A percentile compares a stretch with the other conserved stretches of the same genome.
Evolutionary conservation across 2,797 vertebrate genomes (phyloP).

Genomic region (Chelmon rostratus): DNA sequence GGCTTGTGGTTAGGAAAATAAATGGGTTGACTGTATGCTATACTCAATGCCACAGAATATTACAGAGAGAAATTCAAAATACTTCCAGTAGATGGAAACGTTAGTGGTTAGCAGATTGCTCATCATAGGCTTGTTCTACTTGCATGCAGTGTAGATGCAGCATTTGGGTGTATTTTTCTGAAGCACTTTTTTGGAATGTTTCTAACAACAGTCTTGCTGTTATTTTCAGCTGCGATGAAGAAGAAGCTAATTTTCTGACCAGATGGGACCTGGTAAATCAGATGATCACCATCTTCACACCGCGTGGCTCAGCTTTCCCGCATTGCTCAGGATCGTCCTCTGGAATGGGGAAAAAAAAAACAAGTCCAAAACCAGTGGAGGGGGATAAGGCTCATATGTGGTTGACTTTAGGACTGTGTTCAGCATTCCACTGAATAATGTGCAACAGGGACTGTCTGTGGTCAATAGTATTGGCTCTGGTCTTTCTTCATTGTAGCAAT

Average conservation of each 20-base stretch:
- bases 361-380: constrained; percentile 2
- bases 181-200: neutral
- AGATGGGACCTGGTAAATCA: constrained; percentile 20
- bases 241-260: constrained; percentile 88
- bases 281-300: constrained; percentile 29
- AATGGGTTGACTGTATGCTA: constrained; percentile 50
- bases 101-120: constrained; percentile 27
- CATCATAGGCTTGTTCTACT: constrained; percentile 39
- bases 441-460: constrained; percentile 32
- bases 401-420: constrained; percentile 44
- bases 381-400: neutral
- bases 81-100: constrained; percentile 40
- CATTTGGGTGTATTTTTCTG: neutral
- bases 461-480: constrained; percentile 35
- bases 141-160: constrained; percentile 11
- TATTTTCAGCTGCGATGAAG: constrained; percentile 84
- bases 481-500: constrained; percentile 56
- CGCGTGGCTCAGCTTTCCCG: constrained; percentile 24
- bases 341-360: constrained; percentile 34
- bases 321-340: constrained; percentile 50
- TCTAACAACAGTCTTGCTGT: constrained; percentile 29
- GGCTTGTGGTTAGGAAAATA: constrained; percentile 75
- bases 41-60: constrained; percentile 39
- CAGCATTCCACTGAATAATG: constrained; percentile 20
- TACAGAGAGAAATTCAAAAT: constrained; percentile 54